Base-by-base conservation (phyloP, 2,888 invertebrate species). In the Pseudococcus jackbeardsleyi region DNA sequence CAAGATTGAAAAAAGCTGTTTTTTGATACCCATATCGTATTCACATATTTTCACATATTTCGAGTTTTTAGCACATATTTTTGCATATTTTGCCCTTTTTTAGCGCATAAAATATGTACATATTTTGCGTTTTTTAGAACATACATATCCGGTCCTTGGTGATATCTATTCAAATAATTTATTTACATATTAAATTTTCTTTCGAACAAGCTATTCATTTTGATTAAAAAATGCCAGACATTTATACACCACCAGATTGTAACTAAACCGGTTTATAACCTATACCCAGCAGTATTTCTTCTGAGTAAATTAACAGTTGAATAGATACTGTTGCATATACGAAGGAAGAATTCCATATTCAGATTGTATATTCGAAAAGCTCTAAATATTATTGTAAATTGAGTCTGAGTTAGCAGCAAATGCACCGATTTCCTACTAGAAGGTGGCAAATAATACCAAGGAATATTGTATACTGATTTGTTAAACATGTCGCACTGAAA, bases 381-480 rank as follows among this genome's bases (percentile, higher is more conserved):
- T 33, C 17, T 72, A 39, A 72, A 72, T 72, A 33, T 15, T 15
- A 72, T 72, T 17, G 33, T 72, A 12, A 33, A 15, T 33, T 33
- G 72, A 12, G 72, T 15, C 17, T 72, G 72, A 9, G 33, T 15
- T 17, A 39, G 33, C 26, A 72, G 5, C 72, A 72, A 72, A 17
- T 72, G 15, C 33, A 72, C 26, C 15, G 72, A 72, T 72, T 33
- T 72, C 11, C 72, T 72, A 5, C 72, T 26, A 15, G 72, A 72
- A 72, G 72, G 72, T 15, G 72, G 72, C 72, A 72, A 15, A 17
- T 72, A 72, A 9, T 72, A 72, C 72, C 72, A 72, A 72, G 72
- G 72, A 6, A 72, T 33, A 17, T 72, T 72, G 33, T 72, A 33
- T 12, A 72, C 72, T 6, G 72, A 6, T 33, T 72, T 39, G 12